Base-by-base conservation (phyloP, 1,140 invertebrate species). In the Drosophila paulistorum region DNA sequence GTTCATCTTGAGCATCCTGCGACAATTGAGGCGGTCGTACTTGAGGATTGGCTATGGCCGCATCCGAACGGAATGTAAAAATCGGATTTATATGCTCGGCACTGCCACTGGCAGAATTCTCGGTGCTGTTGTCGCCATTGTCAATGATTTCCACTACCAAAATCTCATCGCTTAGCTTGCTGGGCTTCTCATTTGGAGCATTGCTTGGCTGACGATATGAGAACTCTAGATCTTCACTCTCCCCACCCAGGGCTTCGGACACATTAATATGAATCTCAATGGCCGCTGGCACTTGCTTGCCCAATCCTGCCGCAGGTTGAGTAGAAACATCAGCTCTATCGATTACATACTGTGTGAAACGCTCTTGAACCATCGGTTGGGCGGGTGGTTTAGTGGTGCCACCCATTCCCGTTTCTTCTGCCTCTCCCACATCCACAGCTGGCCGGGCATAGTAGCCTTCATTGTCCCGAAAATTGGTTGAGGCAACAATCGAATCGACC, bases 201-300 rank as follows among this genome's bases (percentile, higher is more conserved):
- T 10, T 65, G 41, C 45, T 66, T 17, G 68, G 77, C 45, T 91
- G 83, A 6, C 90, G 68, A 60, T 90, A 92, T 13, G 85, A 91
- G 62, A 92, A 91, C 51, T 92, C 90, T 11, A 92, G 67, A 51
- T 92, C 89, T 30, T 91, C 90, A 51, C 81, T 91, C 42, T 91
- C 89, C 41, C 74, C 91, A 11, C 90, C 90, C 13, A 91, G 78
- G 0, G 85, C 90, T 63, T 92, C 91, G 0, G 90, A 91, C 0
- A 92, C 91, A 67, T 92, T 92, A 4, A 92, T 92, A 64, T 92
- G 90, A 10, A 92, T 92, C 55, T 92, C 91, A 6, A 92, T 91
- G 41, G 90, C 90, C 9, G 90, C 90, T 14, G 90, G 90, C 60
- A 90, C 81, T 0, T 87, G 90, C 13, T 87, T 86, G 7, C 82